Percentiles rank a stretch among this genome's conserved stretches.
These are phyloP conservation scores for Rhizoglyphus robini DNA, from an alignment of 1,140 invertebrate species.

Conservation along the genomic window DNA sequence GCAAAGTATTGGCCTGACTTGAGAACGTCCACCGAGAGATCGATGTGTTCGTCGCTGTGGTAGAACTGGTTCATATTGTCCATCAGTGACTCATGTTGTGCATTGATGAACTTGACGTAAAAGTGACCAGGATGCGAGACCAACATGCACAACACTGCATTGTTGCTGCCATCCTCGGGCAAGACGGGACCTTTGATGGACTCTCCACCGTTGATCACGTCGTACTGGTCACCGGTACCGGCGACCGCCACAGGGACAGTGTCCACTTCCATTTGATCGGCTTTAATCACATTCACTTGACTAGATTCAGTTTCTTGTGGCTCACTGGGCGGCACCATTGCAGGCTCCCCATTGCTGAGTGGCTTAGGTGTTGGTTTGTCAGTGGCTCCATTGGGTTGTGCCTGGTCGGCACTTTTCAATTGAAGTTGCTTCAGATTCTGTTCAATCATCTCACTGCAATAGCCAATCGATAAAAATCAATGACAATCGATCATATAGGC, in stretches of 20 bases:
- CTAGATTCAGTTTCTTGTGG: background rate
- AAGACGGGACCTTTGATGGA: background rate
- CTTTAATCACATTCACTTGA: background rate
- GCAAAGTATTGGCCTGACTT: constrained; percentile 1
- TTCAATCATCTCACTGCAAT: background rate
- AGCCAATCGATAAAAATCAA: background rate
- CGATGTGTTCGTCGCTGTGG: background rate
- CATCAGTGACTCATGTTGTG: background rate
- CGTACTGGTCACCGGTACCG: background rate
- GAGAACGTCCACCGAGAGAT: background rate
- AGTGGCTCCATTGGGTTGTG: background rate
- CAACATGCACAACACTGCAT: background rate
- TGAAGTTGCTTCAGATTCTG: background rate
- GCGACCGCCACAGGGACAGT: background rate
- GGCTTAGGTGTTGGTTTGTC: background rate
- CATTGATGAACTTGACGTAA: background rate
- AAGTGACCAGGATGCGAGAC: constrained; percentile 12
- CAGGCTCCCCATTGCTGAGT: background rate
- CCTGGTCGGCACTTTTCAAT: background rate
- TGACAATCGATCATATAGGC: background rate
- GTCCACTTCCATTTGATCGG: background rate
- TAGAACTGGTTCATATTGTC: constrained; percentile 5
- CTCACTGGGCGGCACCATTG: background rate
- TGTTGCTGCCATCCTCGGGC: background rate
- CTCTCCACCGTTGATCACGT: background rate